Evolutionary conservation across 2,113 vertebrate species (phyloP), one percentile per base, ranked within the genome.

Genomic region (Dasyurus viverrinus): DNA sequence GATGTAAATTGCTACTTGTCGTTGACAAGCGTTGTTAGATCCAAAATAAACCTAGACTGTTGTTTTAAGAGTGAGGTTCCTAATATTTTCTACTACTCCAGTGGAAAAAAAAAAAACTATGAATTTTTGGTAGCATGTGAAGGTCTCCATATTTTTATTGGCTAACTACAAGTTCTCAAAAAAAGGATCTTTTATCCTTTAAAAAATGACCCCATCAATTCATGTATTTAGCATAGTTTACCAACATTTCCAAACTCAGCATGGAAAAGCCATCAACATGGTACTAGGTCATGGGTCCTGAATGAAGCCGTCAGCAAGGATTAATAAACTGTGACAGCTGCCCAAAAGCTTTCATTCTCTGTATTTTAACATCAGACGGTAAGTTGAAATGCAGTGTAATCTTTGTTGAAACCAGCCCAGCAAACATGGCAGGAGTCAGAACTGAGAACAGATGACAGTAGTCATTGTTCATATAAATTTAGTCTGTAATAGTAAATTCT

Each of bases 321-420:
- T 98, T 99, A 99, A 99, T 98, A 97, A 98, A 98, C 97, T 97
- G 89, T 98, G 99, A 99, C 99, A 99, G 99, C 98, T 99, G 97
- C 94, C 98, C 98, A 98, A 99, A 98, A 98, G 97, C 98, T 98
- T 98, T 99, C 97, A 98, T 99, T 99, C 98, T 99, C 98, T 98
- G 97, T 98, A 97, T 99, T 99, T 98, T 99, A 99, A 98, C 98
- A 98, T 98, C 97, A 98, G 98, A 98, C 97, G 98, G 97, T 96
- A 98, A 97, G 96, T 97, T 95, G 99, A 99, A 99, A 99, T 98
- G 98, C 96, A 92, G 94, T 93, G 47, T 99, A 99, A 99, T 99
- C 98, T 99, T 98, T 99, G 98, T 98, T 99, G 98, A 99, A 99
- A 99, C 98, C 98, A 98, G 97, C 98, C 98, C 98, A 98, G 93